Percentiles rank a stretch among this genome's conserved stretches.
phyloP scores from a whole-genome alignment of 53 echinoderm and acorn worm species.

The Echinarachnius parma region DNA sequence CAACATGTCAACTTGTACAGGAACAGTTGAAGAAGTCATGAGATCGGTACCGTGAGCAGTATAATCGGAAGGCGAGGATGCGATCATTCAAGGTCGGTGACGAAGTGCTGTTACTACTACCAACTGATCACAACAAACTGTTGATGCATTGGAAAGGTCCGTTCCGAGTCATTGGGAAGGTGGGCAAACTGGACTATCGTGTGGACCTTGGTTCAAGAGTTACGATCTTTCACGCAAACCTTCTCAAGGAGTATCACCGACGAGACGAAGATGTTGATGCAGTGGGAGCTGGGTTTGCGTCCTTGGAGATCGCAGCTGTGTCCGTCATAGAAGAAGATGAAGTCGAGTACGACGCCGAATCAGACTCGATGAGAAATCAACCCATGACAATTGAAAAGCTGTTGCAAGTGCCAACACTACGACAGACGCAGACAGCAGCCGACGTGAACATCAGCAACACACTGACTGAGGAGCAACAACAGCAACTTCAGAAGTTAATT shows the following conservation, averaged over 20 bases:
- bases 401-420: neutral
- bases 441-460: constrained; percentile 12
- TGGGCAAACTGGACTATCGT: constrained; percentile 44
- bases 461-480: constrained; percentile 1
- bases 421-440: constrained; percentile 7
- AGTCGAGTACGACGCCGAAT: neutral
- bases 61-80: constrained; percentile 37
- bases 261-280: constrained; percentile 20
- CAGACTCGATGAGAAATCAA: too few species aligned
- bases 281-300: neutral
- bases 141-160: constrained; percentile 64
- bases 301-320: constrained; percentile 15
- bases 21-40: constrained; percentile 21
- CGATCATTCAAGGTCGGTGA: constrained; percentile 56
- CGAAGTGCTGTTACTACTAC: constrained; percentile 47
- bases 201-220: constrained; percentile 38
- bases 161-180: constrained; percentile 44
- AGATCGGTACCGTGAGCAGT: constrained; percentile 25
- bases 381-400: neutral
- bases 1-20: constrained; percentile 34
- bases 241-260: constrained; percentile 43
- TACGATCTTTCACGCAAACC: constrained; percentile 54
- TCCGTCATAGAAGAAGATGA: constrained; percentile 15
- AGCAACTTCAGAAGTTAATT: constrained; percentile 21
- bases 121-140: constrained; percentile 57